Base-by-base conservation (phyloP, 2,113 vertebrate species). In the Anguilla japonica region DNA sequence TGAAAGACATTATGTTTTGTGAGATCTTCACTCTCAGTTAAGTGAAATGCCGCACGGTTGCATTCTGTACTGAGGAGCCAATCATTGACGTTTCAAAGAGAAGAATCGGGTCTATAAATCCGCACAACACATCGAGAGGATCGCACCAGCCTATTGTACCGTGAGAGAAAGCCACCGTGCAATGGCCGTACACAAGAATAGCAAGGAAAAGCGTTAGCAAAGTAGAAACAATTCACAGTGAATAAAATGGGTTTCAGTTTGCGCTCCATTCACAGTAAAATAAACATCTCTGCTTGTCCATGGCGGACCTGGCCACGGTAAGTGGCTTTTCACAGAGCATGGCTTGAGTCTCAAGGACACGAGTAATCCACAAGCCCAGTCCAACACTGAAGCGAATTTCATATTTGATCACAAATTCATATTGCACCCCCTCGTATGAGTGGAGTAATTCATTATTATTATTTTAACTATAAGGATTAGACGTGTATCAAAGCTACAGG, bases 261-360 rank as follows among this genome's bases (percentile, higher is more conserved):
- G n/a, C 50, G 40, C 16, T 46, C 57, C 57, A 34, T 39, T 56
- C 57, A 60, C 46, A 79, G 34, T 29, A 57, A 85, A 85, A 57
- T 29, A 80, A 93, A 92, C 89, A 0, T 2, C 1, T 84, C 80
- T 60, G 83, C 87, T 0, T 71, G 88, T 92, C 91, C 92, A 91
- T 91, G 93, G 85, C 89, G 87, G 75, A 89, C 89, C 60, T 15
- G n/a, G 79, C 43, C 81, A 40, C 87, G 86, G 87, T 41, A 81
- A 84, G 78, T 0, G 39, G 82, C 84, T 85, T 18, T 79, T 89
- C 89, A 83, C 92, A 85, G 88, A 79, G 20, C 16, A 87, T 60
- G 50, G 82, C 91, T 79, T 75, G 41, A 87, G 86, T 79, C 50
- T 79, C 88, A 86, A 88, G 63, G 89, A 82, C 78, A 79, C 84